Percentiles rank a stretch among this genome's conserved stretches.
Evolutionary conservation across 2,113 vertebrate genomes (phyloP).

Genomic region (Oreotrochilus melanogaster): DNA sequence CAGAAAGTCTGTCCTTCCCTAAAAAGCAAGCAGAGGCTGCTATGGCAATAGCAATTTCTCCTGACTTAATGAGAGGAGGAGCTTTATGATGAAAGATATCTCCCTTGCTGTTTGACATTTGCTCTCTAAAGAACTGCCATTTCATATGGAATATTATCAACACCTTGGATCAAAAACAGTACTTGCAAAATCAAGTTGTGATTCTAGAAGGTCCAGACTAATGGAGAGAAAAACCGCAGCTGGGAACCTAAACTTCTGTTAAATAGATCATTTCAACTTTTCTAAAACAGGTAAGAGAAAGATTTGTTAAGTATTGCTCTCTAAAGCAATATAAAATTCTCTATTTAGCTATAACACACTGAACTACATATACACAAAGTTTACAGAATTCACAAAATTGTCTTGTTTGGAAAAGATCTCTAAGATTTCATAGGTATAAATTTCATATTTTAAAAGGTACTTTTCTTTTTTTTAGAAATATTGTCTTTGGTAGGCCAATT

Average conservation of each 20-base stretch:
- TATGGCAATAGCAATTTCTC: not conserved
- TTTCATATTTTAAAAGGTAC: not conserved
- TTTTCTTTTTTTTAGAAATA: not conserved
- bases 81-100: not conserved
- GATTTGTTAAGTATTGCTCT: not conserved
- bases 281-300: constrained; percentile 63
- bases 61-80: constrained; percentile 39
- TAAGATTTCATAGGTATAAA: not conserved
- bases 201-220: constrained; percentile 1
- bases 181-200: not conserved
- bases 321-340: not conserved
- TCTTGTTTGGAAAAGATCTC: too few relatives aligned
- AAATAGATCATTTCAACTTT: not conserved
- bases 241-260: not conserved
- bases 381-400: too few relatives aligned
- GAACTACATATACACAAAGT: not conserved
- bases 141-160: not conserved
- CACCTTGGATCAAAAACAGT: not conserved
- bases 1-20: not conserved
- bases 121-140: not conserved
- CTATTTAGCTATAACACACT: not conserved
- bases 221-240: constrained; percentile 22
- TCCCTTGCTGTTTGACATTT: not conserved
- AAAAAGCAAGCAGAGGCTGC: not conserved
- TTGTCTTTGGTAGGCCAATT: not conserved